Conservation (phyloP, 2,888 invertebrate species). For the Dione juno region DNA sequence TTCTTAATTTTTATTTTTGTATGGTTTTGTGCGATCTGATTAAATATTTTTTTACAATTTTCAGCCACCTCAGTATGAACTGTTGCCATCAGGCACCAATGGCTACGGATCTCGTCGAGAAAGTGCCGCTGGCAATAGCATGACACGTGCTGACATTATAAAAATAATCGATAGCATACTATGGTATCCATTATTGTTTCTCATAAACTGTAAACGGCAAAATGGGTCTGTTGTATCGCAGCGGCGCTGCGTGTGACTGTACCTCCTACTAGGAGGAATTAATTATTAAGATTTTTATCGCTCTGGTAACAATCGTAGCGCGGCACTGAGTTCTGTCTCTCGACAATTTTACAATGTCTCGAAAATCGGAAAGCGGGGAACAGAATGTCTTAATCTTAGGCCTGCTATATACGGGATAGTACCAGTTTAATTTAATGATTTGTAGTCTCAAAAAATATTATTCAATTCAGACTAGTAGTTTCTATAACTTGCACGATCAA, state of each 20-base stretch:
- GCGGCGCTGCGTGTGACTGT: background rate
- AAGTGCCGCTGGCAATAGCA: constrained; percentile 60
- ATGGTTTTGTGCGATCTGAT: no score
- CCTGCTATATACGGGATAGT: background rate
- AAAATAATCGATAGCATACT: constrained; percentile 72
- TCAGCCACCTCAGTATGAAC: constrained; percentile 73
- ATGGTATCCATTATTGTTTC: constrained; percentile 55
- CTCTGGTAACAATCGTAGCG: background rate
- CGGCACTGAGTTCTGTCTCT: background rate
- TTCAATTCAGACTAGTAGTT: no score
- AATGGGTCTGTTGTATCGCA: background rate
- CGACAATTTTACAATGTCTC: no score
- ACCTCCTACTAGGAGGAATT: background rate
- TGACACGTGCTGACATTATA: constrained; percentile 65
- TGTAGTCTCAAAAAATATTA: no score
- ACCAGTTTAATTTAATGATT: background rate
- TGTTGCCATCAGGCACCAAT: constrained; percentile 61
- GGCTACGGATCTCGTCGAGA: constrained; percentile 49
- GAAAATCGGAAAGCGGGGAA: background rate
- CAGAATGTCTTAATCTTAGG: background rate
- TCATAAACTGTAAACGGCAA: no score
- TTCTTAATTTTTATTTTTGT: no score
- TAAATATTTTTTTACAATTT: constrained; percentile 37
- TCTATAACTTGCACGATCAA: no score
- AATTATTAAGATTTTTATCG: background rate